These are phyloP conservation scores for Dromius quadrimaculatus DNA, from an alignment of 2,888 invertebrate species.

Conservation along the genomic window DNA sequence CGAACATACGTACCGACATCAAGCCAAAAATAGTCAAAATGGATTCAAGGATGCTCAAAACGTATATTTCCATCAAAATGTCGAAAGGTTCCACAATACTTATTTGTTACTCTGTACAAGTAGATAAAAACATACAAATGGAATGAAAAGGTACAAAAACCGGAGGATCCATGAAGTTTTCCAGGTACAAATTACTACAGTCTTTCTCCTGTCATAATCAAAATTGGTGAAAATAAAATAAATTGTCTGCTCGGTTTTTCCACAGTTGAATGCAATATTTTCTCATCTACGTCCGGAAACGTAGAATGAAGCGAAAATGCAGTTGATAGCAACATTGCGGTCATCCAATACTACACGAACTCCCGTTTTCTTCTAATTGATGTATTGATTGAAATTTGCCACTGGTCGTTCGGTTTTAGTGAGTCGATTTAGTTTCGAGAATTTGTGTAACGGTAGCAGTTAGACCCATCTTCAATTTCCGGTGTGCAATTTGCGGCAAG, in stretches of 20 bases:
- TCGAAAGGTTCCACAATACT: too few species aligned
- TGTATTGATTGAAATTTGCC: slow-evolving; percentile 51
- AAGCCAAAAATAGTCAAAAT: too few species aligned
- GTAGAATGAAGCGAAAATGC: background rate
- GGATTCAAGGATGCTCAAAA: too few species aligned
- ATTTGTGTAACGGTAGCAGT: slow-evolving; percentile 52
- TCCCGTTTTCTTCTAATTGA: slow-evolving; percentile 36
- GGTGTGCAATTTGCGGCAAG: slow-evolving; percentile 58
- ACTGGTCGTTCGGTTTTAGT: slow-evolving; percentile 40
- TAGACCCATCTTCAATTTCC: slow-evolving; percentile 56
- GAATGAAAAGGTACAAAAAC: too few species aligned
- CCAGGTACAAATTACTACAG: too few species aligned
- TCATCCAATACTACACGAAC: background rate
- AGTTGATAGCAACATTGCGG: background rate
- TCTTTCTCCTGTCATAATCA: background rate
- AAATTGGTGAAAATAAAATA: background rate
- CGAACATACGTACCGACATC: too few species aligned
- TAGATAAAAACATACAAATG: too few species aligned
- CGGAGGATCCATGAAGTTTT: too few species aligned
- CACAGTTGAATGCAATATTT: slow-evolving; percentile 3
- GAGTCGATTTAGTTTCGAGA: slow-evolving; percentile 47
- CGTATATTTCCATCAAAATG: too few species aligned
- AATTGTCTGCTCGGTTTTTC: background rate
- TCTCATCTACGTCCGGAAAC: slow-evolving; percentile 1
- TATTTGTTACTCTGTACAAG: too few species aligned